A percentile compares a stretch with the other conserved stretches of the same genome.
Evolutionary conservation across 2,888 invertebrate species (phyloP).

Genomic region (Ennomos erosarius): DNA sequence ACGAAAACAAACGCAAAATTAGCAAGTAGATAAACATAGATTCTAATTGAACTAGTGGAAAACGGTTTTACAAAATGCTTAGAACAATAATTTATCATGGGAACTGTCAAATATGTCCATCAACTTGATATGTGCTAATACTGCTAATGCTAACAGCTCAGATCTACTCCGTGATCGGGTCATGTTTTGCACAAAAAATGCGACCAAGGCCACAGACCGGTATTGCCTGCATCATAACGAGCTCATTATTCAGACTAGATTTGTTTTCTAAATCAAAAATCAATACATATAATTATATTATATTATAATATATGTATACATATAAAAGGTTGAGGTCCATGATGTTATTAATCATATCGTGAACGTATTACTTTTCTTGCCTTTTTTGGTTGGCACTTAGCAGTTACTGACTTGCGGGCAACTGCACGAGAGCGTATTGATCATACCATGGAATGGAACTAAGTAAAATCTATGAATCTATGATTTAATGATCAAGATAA

Average conservation of each 20-base stretch:
- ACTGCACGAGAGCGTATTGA: no score
- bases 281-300: no score
- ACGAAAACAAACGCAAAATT: slow-evolving; percentile 60
- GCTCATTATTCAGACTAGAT: slow-evolving; percentile 17
- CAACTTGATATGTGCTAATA: slow-evolving; percentile 11
- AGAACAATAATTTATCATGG: slow-evolving; percentile 12
- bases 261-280: slow-evolving; percentile 11
- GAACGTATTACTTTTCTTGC: no score
- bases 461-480: no score
- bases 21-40: slow-evolving; percentile 43
- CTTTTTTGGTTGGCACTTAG: background rate
- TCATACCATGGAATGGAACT: no score
- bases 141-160: background rate
- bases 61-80: slow-evolving; percentile 27
- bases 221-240: slow-evolving; percentile 13
- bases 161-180: slow-evolving; percentile 16
- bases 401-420: no score
- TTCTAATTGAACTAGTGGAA: slow-evolving; percentile 52
- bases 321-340: background rate
- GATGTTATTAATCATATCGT: no score
- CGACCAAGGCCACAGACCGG: slow-evolving; percentile 30
- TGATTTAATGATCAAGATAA: no score
- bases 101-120: slow-evolving; percentile 21
- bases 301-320: no score
- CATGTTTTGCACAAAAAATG: slow-evolving; percentile 22